Evolutionary conservation across 2,113 vertebrate genomes (phyloP), one percentile per base, ranked within the genome.

Genomic region (Piliocolobus tephrosceles): DNA sequence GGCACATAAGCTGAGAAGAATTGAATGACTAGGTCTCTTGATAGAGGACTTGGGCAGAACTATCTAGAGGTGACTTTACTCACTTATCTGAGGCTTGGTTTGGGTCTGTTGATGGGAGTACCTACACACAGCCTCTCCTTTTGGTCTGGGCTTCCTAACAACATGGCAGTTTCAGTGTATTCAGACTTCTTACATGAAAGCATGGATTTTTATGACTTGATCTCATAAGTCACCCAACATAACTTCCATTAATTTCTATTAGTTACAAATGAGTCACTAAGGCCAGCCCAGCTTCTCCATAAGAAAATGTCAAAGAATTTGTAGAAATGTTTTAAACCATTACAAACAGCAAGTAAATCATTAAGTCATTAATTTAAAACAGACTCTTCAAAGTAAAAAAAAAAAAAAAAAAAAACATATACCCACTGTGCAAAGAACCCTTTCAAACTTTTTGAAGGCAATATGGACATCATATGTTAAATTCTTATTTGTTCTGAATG

Each of bases 401-500:
- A 12, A 47, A 47, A 57, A 20, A 55, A 64, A 30, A 30, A 5
- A 64, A 64, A 64, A 6, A 1, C 61, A 32, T 64, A n/a, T 22
- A 18, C 55, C 22, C 20, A 40, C 7, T 47, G 35, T 47, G 38
- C 3, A 66, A 92, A 72, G 13, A 84, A 38, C 11, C 25, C 20
- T 79, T 83, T 88, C 18, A 64, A 66, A 47, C 2, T 23, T 73
- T 50, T 76, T 75, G 32, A 57, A 91, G 32, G 88, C 20, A 20
- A 35, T 66, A 2, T 86, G n/a, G 10, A 8, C 43, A 85, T 79
- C 85, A 35, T 38, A 11, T 14, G 40, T 64, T 20, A 66, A 80
- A 57, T 73, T 92, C 38, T 79, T 35, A 88, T 25, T 80, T 38
- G 45, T 66, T 85, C 25, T 90, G 32, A 80, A 80, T 57, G 3